Base-by-base conservation (phyloP, 2,888 invertebrate species). In the Drosophila pseudotalamancana region DNA sequence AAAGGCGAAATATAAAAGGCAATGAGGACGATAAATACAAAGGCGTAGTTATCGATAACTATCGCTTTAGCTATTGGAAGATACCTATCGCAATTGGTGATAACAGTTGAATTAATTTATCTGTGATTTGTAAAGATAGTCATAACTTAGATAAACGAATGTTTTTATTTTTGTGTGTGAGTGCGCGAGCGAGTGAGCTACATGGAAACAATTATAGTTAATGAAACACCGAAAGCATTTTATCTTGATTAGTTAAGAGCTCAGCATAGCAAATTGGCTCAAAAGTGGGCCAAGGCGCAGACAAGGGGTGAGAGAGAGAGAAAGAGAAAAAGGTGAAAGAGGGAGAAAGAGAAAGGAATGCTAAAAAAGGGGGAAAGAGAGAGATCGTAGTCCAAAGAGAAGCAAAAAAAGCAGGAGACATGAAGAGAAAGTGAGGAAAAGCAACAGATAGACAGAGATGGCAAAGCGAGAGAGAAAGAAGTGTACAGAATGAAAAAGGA, bases 221-320 rank as follows among this genome's bases (percentile, higher is more conserved):
- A 56, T 67, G 37, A 66, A 79, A 83, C 81, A 77, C 56, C 70
- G 50, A 84, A 77, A 77, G 61, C 77, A 77, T 77, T 77, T 77
- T 80, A 83, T 67, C 51, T 45, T 60, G 46, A 84, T 72, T 77
- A 80, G 67, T 59, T 57, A 29, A 16, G 14, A 46, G 18, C 23
- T 34, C n/a, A 29, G 45, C 16, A 21, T 1, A 45, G 21, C 16
- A 5, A 59, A 46, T 8, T 27, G 21, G 35, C 27, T 37, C 35
- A 18, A 21, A 3, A 25, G 9, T 25, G 34, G n/a, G 16, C n/a
- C 11, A n/a, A n/a, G n/a, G n/a, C n/a, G n/a, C n/a, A n/a, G n/a
- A n/a, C n/a, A n/a, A n/a, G n/a, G n/a, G n/a, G n/a, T n/a, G n/a
- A 56, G 11, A 12, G 14, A 57, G 9, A 14, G 14, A 23, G 19